phyloP scores from a whole-genome alignment of 2,113 vertebrate species.

The Leucopsar rothschildi region DNA sequence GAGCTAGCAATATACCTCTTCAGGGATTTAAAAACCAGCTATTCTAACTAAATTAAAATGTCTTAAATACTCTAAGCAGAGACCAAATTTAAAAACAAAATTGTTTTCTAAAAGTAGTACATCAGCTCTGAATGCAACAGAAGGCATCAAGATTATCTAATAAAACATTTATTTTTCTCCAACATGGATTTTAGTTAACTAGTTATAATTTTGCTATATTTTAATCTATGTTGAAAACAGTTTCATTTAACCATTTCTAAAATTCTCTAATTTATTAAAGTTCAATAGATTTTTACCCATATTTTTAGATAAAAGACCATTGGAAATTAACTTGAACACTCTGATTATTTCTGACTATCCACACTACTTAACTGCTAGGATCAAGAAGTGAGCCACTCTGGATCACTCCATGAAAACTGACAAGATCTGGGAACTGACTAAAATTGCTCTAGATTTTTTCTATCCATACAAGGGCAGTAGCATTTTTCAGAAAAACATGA shows the following conservation, averaged over 20 bases:
- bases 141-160: not conserved
- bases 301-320: not conserved
- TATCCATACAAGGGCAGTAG: not conserved
- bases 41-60: not conserved
- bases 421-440: not conserved
- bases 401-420: not conserved
- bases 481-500: not conserved
- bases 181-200: not conserved
- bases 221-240: not conserved
- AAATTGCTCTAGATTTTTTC: not conserved
- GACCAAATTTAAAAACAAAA: not conserved
- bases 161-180: not conserved
- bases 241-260: not conserved
- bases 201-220: not conserved
- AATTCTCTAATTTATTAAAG: not conserved
- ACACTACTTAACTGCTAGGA: not conserved
- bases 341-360: not conserved
- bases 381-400: not conserved
- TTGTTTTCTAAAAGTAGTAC: not conserved
- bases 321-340: not conserved
- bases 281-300: not conserved
- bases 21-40: not conserved
- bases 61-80: not conserved
- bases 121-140: not conserved
- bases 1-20: not conserved